phyloP scores from a whole-genome alignment of 2,113 vertebrate genomes.

The Mirounga angustirostris region DNA sequence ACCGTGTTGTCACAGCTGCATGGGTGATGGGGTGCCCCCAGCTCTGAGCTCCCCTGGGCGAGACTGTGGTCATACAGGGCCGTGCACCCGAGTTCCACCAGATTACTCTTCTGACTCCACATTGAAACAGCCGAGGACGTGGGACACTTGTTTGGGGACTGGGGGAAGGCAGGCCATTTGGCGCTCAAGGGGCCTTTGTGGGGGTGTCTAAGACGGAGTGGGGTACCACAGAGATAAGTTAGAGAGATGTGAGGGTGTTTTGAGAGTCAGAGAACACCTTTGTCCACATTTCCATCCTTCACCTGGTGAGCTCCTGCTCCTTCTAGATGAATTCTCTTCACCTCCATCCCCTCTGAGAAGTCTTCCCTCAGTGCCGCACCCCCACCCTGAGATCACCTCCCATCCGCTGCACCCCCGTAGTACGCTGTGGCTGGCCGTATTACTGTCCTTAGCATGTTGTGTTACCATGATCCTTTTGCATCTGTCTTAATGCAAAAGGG shows the following conservation, averaged over 20 bases:
- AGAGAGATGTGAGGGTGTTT: neutral
- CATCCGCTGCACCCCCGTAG: accelerated
- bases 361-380: neutral
- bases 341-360: neutral
- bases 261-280: neutral
- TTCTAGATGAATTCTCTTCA: neutral
- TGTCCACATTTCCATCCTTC: neutral
- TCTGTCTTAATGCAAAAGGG: neutral
- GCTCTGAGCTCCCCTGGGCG: neutral
- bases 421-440: neutral
- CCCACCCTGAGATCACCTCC: neutral
- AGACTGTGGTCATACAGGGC: too few relatives aligned
- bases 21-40: too few relatives aligned
- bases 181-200: neutral
- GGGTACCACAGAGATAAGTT: neutral
- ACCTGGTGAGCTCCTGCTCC: neutral
- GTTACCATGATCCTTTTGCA: neutral
- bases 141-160: neutral
- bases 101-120: neutral
- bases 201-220: neutral
- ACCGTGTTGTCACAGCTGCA: neutral
- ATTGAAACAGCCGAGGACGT: neutral
- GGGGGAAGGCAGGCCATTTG: neutral
- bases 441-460: too few relatives aligned
- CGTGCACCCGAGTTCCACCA: neutral